These are phyloP conservation scores for Cryptomyrus ogoouensis DNA, from an alignment of 2,113 vertebrate species.

Conservation along the genomic window DNA sequence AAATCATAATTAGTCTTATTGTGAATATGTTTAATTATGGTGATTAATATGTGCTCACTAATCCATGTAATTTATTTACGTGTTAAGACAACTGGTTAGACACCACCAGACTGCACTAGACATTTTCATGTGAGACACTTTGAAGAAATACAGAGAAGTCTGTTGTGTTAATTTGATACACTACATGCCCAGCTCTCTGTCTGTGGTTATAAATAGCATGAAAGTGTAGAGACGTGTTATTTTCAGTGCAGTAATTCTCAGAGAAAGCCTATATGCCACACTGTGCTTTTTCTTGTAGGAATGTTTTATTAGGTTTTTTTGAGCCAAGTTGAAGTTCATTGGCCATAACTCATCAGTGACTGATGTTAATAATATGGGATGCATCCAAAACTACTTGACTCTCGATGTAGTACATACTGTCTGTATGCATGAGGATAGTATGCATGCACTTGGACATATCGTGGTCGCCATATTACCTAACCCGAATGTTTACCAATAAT, in stretches of 20 bases:
- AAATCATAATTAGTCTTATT: not conserved
- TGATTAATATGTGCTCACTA: not conserved
- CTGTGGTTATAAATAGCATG: not conserved
- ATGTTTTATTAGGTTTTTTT: not conserved
- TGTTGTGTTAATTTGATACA: not conserved
- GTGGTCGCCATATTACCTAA: not conserved
- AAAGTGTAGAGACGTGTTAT: not conserved
- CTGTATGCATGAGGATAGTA: not conserved
- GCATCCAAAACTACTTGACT: not conserved
- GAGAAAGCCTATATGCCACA: not conserved
- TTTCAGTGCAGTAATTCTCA: not conserved
- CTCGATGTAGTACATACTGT: not conserved
- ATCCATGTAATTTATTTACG: conserved; percentile 4
- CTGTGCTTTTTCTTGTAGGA: not conserved
- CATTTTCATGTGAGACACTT: not conserved
- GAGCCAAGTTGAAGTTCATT: not conserved
- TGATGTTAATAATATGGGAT: not conserved
- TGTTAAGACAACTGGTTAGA: not conserved
- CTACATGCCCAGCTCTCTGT: not conserved
- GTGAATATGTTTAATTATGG: not conserved
- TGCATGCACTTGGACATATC: not conserved
- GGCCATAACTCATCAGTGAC: not conserved
- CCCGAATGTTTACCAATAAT: not conserved
- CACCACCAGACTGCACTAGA: not conserved
- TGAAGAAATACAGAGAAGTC: not conserved